Evolutionary conservation across 2,888 invertebrate genomes (phyloP), one percentile per base, ranked within the genome.

Genomic region (Tachina fera): DNA sequence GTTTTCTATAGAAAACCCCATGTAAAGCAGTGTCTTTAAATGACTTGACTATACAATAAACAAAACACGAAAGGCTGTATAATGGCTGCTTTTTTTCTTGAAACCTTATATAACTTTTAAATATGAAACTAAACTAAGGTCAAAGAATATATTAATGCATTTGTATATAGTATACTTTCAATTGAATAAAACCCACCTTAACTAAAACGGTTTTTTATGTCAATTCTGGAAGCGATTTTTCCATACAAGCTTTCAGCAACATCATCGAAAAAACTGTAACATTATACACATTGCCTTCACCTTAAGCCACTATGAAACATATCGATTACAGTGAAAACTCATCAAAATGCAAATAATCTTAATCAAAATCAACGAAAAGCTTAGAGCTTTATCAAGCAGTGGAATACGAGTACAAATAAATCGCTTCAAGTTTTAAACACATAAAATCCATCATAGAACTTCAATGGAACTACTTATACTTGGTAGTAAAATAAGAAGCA

Each of bases 371-470:
- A 74, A 61, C 47, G 19, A 49, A 41, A 39, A 49, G 51, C 74
- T 51, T 19, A 61, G 19, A 51, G 45, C 41, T 74, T 74, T 49
- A 61, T 61, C 49, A 19, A 19, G 41, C 61, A 41, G 49, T 51
- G 49, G 49, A n/a, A 49, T 58, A 11, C 19, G 49, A n/a, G 41
- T 58, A 11, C 19, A 61, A 61, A 41, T 11, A 74, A 74, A 74
- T 60, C 60, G 39, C 47, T 60, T 60, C 60, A 22, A 45, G 22
- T 71, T 71, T 43, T 5, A 22, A 71, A 56, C n/a, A 56, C 10
- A 45, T 56, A 45, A 71, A 71, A 71, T 71, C 70, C 22, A 58
- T 60, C 71, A 41, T 41, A 61, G 13, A 31, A 61, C 19, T 61
- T 74, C 10, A n/a, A 65, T 43, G 19, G 1, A 31, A 31, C 31